Base-by-base conservation (phyloP, 2,797 vertebrate species). In the Clarias laeviceps region DNA sequence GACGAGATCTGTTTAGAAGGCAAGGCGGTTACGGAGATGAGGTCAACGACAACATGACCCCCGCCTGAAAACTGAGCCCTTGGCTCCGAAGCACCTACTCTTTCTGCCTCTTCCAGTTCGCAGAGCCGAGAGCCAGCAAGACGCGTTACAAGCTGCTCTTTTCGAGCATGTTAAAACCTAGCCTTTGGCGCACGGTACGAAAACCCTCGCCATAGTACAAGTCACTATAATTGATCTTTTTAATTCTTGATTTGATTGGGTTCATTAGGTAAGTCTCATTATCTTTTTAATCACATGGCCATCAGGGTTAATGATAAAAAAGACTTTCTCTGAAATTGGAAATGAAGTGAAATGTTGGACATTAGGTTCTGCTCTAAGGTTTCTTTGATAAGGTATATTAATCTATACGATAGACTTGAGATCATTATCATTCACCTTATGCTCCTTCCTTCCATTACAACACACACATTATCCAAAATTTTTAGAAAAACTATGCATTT, bases 121-220 rank as follows among this genome's bases (percentile, higher is more conserved):
- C 82, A 74, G 68, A 85, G 82, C 87, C 89, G 89, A 90, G 87
- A 82, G 69, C 56, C 78, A 68, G 88, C 84, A 91, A 90, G 91
- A 91, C 88, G 87, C 88, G 90, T 91, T 90, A 90, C 84, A 88
- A 81, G 82, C 85, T 89, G 89, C 88, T 89, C 86, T 87, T 85
- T 91, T 90, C 87, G 88, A 90, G 87, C 88, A 87, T 73, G 79
- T 89, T 89, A 91, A 90, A 90, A 85, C 85, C 88, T 78, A 88
- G 84, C 85, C 88, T 90, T 73, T 90, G 87, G 88, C 88, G 88
- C 74, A 77, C 40, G 57, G 32, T 37, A 62, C 22, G 57, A 78
- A 78, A 79, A 40, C 59, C 59, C 29, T 15, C 24, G 61, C 57
- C 24, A 40, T 45, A 64, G 32, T 79, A 88, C 72, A 87, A 87